Evolutionary conservation across 2,888 invertebrate genomes (phyloP), one percentile per base, ranked within the genome.

Genomic region (Ornithoptera priamus): DNA sequence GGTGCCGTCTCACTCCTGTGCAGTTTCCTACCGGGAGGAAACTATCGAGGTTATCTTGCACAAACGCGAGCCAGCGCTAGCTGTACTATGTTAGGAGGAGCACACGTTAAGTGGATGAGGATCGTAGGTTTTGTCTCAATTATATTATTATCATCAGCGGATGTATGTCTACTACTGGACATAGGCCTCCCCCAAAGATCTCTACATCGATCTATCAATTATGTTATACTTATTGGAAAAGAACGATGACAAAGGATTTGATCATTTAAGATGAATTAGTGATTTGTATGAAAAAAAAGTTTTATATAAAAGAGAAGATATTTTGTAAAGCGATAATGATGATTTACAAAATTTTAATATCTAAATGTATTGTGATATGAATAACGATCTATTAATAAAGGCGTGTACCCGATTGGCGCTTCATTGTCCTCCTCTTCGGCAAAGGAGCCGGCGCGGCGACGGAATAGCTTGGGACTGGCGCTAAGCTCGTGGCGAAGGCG

Each of bases 1-100:
- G 96, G 96, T 85, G 95, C 95, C 70, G 96, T 96, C 92, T 96
- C 94, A 74, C 95, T 95, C 63, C 96, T 94, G 81, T 95, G 95
- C 81, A 96, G 93, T 92, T 92, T 92, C 92, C 93, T 93, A 85
- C 72, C 80, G 74, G 80, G 76, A 87, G 90, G 89, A 92, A 91
- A 89, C 90, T 84, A 92, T 92, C 87, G 88, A 92, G 89, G 90
- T 92, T 84, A 92, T 89, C 90, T 75, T 84, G 89, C 78, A 85
- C 79, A 75, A 72, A 73, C 62, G 78, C 56, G 69, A 67, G 73
- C 74, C 73, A 74, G 81, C 69, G 72, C 86, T 86, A 88, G 87
- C 87, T 73, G 68, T 85, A 84, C 78, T 62, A 20, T 70, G 81
- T 86, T 85, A 86, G 85, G 79, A 78, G 82, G 84, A 22, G 62